phyloP scores from a whole-genome alignment of 2,797 vertebrate genomes.

The Myotis daubentonii region DNA sequence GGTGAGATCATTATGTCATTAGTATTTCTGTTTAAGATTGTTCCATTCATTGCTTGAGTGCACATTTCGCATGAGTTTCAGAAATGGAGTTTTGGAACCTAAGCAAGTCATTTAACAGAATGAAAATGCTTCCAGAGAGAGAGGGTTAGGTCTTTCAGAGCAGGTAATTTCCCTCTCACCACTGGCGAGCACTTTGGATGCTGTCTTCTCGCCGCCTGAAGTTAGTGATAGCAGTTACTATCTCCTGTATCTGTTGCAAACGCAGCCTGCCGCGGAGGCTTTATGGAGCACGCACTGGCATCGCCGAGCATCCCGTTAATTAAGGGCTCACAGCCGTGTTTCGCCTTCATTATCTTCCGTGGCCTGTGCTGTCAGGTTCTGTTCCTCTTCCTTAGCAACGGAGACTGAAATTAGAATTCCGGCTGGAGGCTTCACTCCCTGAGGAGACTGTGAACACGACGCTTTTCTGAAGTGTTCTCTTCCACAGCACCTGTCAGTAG shows the following conservation, averaged over 20 bases:
- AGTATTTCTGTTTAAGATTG: background rate
- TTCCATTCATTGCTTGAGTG: conserved; percentile 45
- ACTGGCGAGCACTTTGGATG: conserved; percentile 1
- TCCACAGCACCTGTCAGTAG: conserved; percentile 51
- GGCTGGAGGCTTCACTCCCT: background rate
- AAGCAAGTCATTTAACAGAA: conserved; percentile 57
- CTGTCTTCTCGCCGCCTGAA: conserved; percentile 46
- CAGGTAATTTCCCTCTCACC: conserved; percentile 56
- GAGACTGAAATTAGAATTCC: conserved; percentile 69
- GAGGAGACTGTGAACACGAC: conserved; percentile 26
- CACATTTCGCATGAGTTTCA: conserved; percentile 48
- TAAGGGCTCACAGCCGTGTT: conserved; percentile 54
- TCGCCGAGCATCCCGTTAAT: conserved; percentile 30
- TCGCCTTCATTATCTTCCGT: background rate
- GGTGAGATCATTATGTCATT: background rate
- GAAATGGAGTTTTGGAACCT: conserved; percentile 52
- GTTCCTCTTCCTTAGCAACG: conserved; percentile 44
- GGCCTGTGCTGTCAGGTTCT: conserved; percentile 9
- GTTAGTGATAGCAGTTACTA: background rate
- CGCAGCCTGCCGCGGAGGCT: background rate
- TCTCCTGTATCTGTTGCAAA: conserved; percentile 27
- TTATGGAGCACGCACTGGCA: background rate
- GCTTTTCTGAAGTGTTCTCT: conserved; percentile 46
- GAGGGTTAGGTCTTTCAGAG: conserved; percentile 27
- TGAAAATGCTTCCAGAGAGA: conserved; percentile 50